Evolutionary conservation across 2,113 vertebrate species (phyloP), one percentile per base, ranked within the genome.

Genomic region (Pedionomus torquatus): DNA sequence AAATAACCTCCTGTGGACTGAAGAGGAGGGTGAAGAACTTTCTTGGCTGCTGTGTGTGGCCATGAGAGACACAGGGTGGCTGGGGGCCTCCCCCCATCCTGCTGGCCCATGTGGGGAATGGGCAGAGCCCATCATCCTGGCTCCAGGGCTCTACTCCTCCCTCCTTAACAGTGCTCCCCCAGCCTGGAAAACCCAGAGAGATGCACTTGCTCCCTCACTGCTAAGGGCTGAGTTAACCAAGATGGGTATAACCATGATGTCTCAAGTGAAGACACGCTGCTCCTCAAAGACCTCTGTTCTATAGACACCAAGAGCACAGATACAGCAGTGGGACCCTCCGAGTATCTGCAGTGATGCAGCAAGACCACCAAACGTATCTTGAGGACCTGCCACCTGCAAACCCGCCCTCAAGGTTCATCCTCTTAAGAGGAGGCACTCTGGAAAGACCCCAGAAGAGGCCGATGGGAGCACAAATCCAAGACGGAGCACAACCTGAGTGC

Each of bases 301-400:
- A 0, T 0, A 0, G 39, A 17, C 2, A 12, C 5, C 2, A 44
- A 46, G 60, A 7, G 10, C 13, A 3, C 4, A 1, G 55, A 30
- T 28, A 5, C 14, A 35, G 35, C 72, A 44, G 4, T 1, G 23
- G 44, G 9, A 16, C n/a, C 39, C 43, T 25, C 57, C 8, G 31
- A 28, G 7, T 4, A 24, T 2, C 57, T 37, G 15, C 54, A 54
- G 17, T 1, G 9, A 8, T 31, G 24, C 69, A 82, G 25, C 51
- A 5, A 46, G 33, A 31, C 49, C 28, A 24, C 9, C 25, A 4
- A 39, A 52, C 5, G 1, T 30, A 48, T 12, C 70, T 39, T 7
- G 2, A 48, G n/a, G 26, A 74, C 30, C 61, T 91, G 33, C 46
- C 51, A 13, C 3, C 52, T 9, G 13, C 5, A 41, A 52, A 30